Percentiles rank a stretch among this genome's conserved stretches.
phyloP scores from a whole-genome alignment of 2,113 vertebrate species.

The Aphelocoma coerulescens region DNA sequence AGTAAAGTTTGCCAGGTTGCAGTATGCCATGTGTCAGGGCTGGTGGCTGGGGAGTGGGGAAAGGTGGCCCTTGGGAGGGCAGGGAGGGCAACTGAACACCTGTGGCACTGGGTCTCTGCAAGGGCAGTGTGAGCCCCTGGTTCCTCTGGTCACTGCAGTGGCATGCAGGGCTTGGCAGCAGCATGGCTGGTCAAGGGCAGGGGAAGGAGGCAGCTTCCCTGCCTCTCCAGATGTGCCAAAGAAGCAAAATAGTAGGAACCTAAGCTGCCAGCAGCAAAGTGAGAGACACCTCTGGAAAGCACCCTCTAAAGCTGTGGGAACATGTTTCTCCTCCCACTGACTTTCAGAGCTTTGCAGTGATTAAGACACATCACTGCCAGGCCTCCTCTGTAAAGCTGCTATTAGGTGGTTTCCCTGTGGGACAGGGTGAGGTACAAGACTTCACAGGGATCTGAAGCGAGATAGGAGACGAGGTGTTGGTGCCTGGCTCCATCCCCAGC shows the following conservation, averaged over 20 bases:
- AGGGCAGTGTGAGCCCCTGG: neutral
- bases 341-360: neutral
- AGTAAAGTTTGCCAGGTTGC: neutral
- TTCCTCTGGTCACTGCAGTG: neutral
- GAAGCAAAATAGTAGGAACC: neutral
- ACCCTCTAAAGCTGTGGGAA: conserved; percentile 4
- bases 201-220: neutral
- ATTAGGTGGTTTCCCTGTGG: neutral
- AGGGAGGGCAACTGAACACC: neutral
- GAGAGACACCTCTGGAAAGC: neutral
- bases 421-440: neutral
- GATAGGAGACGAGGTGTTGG: neutral
- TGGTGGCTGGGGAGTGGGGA: neutral
- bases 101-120: neutral
- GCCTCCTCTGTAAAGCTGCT: neutral
- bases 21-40: neutral
- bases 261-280: neutral
- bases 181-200: fast-evolving
- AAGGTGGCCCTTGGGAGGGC: neutral
- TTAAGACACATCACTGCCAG: neutral
- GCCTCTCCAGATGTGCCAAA: neutral
- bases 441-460: neutral
- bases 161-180: neutral
- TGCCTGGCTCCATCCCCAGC: neutral
- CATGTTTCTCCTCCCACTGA: conserved; percentile 26